Conservation (phyloP, 1,140 invertebrate species). For the Subanguina moxae region DNA sequence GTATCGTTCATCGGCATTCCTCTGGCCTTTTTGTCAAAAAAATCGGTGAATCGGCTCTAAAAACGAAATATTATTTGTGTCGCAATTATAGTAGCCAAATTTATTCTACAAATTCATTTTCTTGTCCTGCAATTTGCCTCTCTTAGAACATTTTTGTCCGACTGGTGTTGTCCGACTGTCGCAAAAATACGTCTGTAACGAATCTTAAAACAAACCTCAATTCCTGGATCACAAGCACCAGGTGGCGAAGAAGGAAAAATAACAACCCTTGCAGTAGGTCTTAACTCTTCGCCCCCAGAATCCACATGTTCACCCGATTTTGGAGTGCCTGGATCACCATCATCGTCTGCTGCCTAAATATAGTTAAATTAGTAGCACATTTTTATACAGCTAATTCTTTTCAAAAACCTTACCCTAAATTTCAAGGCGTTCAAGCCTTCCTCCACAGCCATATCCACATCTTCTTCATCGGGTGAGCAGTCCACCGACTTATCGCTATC, state of each 20-base stretch:
- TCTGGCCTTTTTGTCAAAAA: slow-evolving; percentile 11
- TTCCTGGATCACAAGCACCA: slow-evolving; percentile 5
- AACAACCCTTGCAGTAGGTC: neutral
- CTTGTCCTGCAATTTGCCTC: no score
- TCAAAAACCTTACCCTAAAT: neutral
- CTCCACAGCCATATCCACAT: slow-evolving; percentile 1
- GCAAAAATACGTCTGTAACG: neutral
- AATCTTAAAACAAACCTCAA: slow-evolving; percentile 3
- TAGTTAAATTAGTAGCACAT: no score
- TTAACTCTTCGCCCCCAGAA: neutral
- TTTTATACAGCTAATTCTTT: neutral
- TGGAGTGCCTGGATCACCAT: neutral
- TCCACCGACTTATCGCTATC: neutral
- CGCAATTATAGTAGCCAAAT: no score
- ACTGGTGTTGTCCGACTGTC: no score
- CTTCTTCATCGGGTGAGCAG: neutral
- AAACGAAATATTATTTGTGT: no score
- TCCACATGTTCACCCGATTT: neutral
- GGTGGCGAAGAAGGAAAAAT: slow-evolving; percentile 4
- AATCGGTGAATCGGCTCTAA: slow-evolving; percentile 6
- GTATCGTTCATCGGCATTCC: slow-evolving; percentile 6
- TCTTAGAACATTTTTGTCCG: no score
- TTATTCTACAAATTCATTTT: no score
- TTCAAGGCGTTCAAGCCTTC: neutral
- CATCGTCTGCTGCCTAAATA: neutral